A percentile compares a stretch with the other conserved stretches of the same genome.
phyloP scores from a whole-genome alignment of 2,113 vertebrate species.

The Macrotus californicus region DNA sequence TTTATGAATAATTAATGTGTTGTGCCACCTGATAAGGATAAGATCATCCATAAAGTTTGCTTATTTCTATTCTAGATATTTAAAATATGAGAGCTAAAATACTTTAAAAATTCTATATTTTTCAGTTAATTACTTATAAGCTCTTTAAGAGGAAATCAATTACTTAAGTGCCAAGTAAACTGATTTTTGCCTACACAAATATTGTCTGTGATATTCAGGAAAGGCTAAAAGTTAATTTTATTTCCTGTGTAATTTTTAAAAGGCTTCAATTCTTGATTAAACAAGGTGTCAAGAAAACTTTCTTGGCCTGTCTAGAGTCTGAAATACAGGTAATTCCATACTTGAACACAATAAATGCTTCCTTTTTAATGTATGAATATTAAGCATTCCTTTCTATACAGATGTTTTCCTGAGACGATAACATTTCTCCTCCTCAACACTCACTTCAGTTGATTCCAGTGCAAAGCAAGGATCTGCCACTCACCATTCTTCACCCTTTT shows the following conservation, averaged over 20 bases:
- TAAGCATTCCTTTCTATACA: background rate
- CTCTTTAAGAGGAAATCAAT: background rate
- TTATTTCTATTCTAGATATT: background rate
- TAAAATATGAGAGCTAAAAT: constrained; percentile 8
- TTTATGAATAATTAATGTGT: background rate
- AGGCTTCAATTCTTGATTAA: background rate
- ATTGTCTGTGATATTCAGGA: background rate
- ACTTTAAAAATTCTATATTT: background rate
- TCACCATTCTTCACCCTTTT: background rate
- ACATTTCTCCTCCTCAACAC: background rate
- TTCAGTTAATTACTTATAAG: constrained; percentile 24
- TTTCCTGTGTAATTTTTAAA: background rate
- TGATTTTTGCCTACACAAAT: background rate
- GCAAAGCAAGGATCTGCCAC: background rate
- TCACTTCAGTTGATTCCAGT: background rate
- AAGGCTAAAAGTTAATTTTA: background rate
- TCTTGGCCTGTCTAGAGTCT: background rate
- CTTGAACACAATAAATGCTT: background rate
- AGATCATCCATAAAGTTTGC: background rate
- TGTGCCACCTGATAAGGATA: background rate
- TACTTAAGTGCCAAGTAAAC: background rate
- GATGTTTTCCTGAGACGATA: background rate
- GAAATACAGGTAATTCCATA: background rate
- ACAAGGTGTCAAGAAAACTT: background rate
- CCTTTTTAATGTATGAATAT: background rate